Evolutionary conservation across 1,140 invertebrate genomes (phyloP), one percentile per base, ranked within the genome.

Genomic region (Drosophila asahinai): DNA sequence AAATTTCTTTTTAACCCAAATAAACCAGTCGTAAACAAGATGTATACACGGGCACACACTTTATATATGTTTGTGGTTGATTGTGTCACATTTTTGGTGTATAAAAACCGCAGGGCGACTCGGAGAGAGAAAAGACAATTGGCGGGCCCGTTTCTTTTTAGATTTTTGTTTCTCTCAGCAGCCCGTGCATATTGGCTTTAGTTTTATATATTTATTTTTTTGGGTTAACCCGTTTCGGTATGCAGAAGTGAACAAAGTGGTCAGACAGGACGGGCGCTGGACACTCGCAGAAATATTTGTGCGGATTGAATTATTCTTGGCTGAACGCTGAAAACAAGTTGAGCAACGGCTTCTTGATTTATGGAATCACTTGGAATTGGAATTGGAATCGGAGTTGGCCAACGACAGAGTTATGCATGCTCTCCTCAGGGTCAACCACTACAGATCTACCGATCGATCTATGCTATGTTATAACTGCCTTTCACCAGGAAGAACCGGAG

Each of bases 1-100:
- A 57, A 70, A 90, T 90, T 90, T 90, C 86, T 91, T 86, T 89
- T 90, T 90, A 90, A 75, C 86, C 86, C 79, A 90, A 82, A 90
- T 82, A 90, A 91, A 91, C 76, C 79, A 86, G 84, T 89, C 75
- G 74, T 45, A 74, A 81, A 68, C 79, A 79, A 57, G 77, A 83
- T 81, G 70, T 33, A 19, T 49, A 5, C 49, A 33, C 30, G 40
- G 19, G 27, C 17, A 27, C 38, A 58, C 11, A 12, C 49, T 47
- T 43, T 64, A n/a, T 38, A 45, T 74, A 63, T 54, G 33, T 36
- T 19, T 70, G 30, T 62, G 33, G 60, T 67, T 27, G 67, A 38
- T 47, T 66, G 47, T 70, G 30, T 17, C 36, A 59, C 15, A 58
- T 60, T 60, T 36, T 9, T 33, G 38, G 19, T 14, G 25, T n/a